Base-by-base conservation (phyloP, 1,140 invertebrate genomes). In the Bombus pyrosoma region DNA sequence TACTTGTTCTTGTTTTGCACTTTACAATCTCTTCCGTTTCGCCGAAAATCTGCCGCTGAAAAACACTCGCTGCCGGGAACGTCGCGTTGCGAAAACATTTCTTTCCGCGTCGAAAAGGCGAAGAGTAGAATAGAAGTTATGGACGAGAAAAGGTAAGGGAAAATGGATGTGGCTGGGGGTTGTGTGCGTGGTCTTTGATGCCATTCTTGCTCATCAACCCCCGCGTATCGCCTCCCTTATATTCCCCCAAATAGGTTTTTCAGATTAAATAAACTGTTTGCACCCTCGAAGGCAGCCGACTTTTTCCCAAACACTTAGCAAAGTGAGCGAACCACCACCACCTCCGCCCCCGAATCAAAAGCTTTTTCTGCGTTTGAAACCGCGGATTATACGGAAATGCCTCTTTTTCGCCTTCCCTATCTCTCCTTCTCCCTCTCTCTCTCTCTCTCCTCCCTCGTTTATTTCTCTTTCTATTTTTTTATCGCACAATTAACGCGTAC, bases 211-310 rank as follows among this genome's bases (percentile, higher is more conserved):
- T 89, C 88, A 86, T 88, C 87, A 89, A 41, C 66, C 73, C 79
- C 79, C 68, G 82, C 64, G 74, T 85, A 79, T 89, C 87, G 64
- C 78, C 79, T 76, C 80, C 76, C 66, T 86, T 89, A 66, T 69
- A 72, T 69, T 77, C 77, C 53, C n/a, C 47, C 72, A 90, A 90
- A 89, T 83, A 80, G 77, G 81, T 82, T 91, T 90, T 90, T 82
- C 74, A 83, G 66, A 90, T 88, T 86, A 88, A 79, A 90, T 84
- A 90, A 88, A 90, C 89, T 83, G 86, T 88, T 88, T 88, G 77
- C 86, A 87, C 83, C 74, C 76, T 90, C 83, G 72, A 83, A 83
- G 72, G 59, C 66, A 43, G 32, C 79, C 43, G 59, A 81, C 64
- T 83, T 83, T 90, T 72, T 68, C 64, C 64, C 34, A 37, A 68